Conservation (phyloP, 2,888 invertebrate genomes). For the Prosapia bicincta region DNA sequence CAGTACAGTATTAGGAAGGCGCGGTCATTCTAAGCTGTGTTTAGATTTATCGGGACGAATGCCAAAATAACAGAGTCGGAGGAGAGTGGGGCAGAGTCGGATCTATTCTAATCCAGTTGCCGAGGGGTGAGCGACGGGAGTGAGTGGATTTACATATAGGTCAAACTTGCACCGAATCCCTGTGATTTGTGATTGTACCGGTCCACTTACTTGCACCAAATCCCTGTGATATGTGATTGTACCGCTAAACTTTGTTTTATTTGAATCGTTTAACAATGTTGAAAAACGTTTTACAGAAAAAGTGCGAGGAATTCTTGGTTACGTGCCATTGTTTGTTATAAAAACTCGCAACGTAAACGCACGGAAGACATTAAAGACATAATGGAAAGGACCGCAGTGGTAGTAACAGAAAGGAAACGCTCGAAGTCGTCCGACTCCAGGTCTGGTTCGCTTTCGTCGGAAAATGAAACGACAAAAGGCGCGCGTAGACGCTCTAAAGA, state of each 20-base stretch:
- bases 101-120: slow-evolving; percentile 20
- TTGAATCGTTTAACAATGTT: no score
- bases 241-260: no score
- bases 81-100: slow-evolving; percentile 9
- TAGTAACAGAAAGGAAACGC: slow-evolving; percentile 8
- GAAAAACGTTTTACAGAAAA: no score
- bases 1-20: neutral
- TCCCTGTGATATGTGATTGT: no score
- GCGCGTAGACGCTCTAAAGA: slow-evolving; percentile 12
- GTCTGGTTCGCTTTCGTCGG: slow-evolving; percentile 10
- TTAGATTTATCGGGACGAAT: slow-evolving; percentile 11
- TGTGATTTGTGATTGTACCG: neutral
- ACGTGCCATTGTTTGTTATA: no score
- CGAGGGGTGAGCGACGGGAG: neutral
- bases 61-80: slow-evolving; percentile 5
- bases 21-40: neutral
- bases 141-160: neutral
- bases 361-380: no score
- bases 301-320: no score
- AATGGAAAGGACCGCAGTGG: neutral
- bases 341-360: no score
- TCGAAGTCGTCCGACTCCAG: slow-evolving; percentile 20
- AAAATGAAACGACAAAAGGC: neutral
- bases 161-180: neutral
- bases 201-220: no score